phyloP scores from a whole-genome alignment of 2,113 vertebrate genomes.

The Platichthys flesus region DNA sequence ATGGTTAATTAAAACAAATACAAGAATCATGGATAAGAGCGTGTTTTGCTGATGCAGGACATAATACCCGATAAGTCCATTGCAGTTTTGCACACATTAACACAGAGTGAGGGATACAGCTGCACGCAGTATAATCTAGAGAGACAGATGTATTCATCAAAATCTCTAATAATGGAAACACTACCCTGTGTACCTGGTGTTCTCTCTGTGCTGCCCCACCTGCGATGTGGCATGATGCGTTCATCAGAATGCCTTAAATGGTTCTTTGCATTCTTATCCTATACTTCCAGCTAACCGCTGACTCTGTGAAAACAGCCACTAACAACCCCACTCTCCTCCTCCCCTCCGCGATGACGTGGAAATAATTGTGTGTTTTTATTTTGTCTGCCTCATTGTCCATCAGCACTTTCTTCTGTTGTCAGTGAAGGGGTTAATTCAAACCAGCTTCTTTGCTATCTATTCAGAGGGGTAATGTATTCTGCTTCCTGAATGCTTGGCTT shows the following conservation, averaged over 20 bases:
- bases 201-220: slow-evolving; percentile 29
- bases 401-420: slow-evolving; percentile 78
- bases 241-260: slow-evolving; percentile 24
- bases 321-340: slow-evolving; percentile 50
- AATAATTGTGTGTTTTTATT: slow-evolving; percentile 76
- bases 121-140: background rate
- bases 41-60: slow-evolving; percentile 4
- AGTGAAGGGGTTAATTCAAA: slow-evolving; percentile 78
- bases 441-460: slow-evolving; percentile 76
- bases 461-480: slow-evolving; percentile 83
- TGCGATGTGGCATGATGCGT: slow-evolving; percentile 15
- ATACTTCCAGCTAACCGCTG: slow-evolving; percentile 22
- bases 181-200: slow-evolving; percentile 7
- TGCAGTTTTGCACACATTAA: background rate
- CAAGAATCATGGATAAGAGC: background rate
- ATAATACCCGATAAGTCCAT: background rate
- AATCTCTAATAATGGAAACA: slow-evolving; percentile 14
- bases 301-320: slow-evolving; percentile 11
- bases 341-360: slow-evolving; percentile 55
- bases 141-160: slow-evolving; percentile 1
- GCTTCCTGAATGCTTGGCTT: slow-evolving; percentile 78
- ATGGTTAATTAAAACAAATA: too few relatives aligned
- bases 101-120: slow-evolving; percentile 5
- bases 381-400: slow-evolving; percentile 75
- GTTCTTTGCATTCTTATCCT: slow-evolving; percentile 12